A percentile compares a stretch with the other conserved stretches of the same genome.
phyloP scores from a whole-genome alignment of 2,113 vertebrate genomes.

The Cynopterus brachyotis region DNA sequence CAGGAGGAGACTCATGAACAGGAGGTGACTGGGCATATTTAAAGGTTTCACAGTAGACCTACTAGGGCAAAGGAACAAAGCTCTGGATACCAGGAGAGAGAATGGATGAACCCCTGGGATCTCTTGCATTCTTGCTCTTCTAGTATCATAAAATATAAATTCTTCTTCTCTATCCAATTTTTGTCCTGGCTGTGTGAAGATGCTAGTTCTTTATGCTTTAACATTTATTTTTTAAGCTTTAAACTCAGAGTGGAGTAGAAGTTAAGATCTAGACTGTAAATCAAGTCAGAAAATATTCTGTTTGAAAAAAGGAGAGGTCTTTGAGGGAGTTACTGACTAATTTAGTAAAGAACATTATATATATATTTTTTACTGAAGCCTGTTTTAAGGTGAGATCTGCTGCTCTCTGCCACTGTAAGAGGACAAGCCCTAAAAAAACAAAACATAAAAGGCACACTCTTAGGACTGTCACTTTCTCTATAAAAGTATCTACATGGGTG shows the following conservation, averaged over 20 bases:
- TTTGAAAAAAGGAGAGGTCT: slow-evolving; percentile 9
- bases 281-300: not conserved
- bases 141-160: not conserved
- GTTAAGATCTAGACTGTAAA: not conserved
- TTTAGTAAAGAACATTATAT: not conserved
- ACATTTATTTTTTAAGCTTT: slow-evolving; percentile 56
- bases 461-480: not conserved
- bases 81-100: not conserved
- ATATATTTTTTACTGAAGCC: not conserved
- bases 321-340: not conserved
- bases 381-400: not conserved
- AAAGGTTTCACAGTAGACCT: not conserved
- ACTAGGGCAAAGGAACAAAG: not conserved
- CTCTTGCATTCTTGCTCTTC: not conserved
- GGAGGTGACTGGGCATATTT: not conserved
- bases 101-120: not conserved
- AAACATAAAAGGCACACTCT: not conserved
- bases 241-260: not conserved
- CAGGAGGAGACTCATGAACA: not conserved
- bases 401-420: not conserved
- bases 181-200: not conserved
- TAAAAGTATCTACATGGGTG: not conserved
- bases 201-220: not conserved
- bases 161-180: not conserved
- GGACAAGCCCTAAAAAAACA: not conserved